Evolutionary conservation across 2,888 invertebrate genomes (phyloP).

Genomic region (Thumatha senex): DNA sequence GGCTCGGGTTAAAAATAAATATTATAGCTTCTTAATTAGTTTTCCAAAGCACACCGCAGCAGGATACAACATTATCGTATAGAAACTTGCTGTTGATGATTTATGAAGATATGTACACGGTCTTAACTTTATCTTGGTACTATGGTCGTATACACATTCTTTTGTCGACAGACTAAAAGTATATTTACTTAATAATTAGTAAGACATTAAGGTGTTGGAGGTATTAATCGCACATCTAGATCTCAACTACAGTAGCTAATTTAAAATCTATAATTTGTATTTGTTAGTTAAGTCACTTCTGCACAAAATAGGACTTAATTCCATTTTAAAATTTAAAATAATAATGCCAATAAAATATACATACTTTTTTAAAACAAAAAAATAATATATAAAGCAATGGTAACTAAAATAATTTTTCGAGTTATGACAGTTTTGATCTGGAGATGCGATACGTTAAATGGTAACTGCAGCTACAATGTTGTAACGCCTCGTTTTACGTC

Average conservation of each 20-base stretch:
- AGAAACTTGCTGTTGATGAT: slow-evolving; percentile 48
- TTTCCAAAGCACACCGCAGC: slow-evolving; percentile 72
- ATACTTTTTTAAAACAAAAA: background rate
- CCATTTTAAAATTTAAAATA: no score
- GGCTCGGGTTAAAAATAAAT: slow-evolving; percentile 26
- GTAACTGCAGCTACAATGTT: background rate
- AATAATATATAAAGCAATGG: background rate
- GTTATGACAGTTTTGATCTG: background rate
- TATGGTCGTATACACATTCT: slow-evolving; percentile 26
- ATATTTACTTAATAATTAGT: background rate
- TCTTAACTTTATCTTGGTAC: slow-evolving; percentile 51
- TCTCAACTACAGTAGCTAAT: no score
- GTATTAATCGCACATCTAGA: background rate
- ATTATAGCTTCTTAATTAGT: slow-evolving; percentile 37
- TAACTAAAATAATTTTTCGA: background rate
- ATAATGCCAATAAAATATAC: no score
- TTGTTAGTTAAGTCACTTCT: no score
- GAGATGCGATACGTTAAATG: background rate
- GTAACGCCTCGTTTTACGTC: slow-evolving; percentile 1
- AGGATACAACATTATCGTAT: slow-evolving; percentile 51
- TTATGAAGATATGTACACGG: slow-evolving; percentile 52
- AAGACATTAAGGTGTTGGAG: background rate
- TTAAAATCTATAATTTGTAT: no score
- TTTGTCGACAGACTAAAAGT: slow-evolving; percentile 2
- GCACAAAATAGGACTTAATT: no score